These are phyloP conservation scores for Cettia cetti DNA, from an alignment of 2,113 vertebrate species.

Conservation along the genomic window DNA sequence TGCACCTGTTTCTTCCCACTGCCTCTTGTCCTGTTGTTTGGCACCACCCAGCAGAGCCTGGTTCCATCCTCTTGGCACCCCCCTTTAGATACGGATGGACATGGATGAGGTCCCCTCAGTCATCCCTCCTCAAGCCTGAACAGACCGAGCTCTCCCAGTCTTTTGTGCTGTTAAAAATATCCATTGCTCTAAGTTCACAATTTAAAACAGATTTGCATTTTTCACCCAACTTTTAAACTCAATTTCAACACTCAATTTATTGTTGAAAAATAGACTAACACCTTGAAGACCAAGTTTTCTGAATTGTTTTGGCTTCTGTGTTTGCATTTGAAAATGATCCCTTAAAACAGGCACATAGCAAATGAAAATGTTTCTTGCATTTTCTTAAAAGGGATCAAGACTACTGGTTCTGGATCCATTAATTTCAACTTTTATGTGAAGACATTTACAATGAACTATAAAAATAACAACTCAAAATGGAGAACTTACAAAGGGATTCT, in stretches of 20 bases:
- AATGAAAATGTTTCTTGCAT: not conserved
- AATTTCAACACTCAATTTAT: not conserved
- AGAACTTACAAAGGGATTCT: slow-evolving; percentile 75
- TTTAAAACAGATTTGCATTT: not conserved
- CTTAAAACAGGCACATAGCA: not conserved
- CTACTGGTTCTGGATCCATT: slow-evolving; percentile 75
- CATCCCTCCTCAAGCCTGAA: not conserved
- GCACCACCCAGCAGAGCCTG: accelerated
- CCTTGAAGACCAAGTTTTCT: not conserved
- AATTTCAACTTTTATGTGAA: slow-evolving; percentile 78
- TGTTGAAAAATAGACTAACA: not conserved
- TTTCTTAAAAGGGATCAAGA: slow-evolving; percentile 77
- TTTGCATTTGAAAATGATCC: not conserved
- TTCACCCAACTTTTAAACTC: not conserved
- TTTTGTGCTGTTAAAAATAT: not conserved
- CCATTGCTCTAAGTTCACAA: not conserved
- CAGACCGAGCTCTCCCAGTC: not conserved
- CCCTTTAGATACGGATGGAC: not conserved
- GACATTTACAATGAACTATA: slow-evolving; percentile 79
- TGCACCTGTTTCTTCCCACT: not conserved
- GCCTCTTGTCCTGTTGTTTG: not conserved
- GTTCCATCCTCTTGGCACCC: not conserved
- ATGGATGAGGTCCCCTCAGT: not conserved
- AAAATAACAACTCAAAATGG: slow-evolving; percentile 80
- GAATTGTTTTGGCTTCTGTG: not conserved